phyloP scores from a whole-genome alignment of 37 sponge, comb jelly and placozoan genomes.

The Axinella damicornis region DNA sequence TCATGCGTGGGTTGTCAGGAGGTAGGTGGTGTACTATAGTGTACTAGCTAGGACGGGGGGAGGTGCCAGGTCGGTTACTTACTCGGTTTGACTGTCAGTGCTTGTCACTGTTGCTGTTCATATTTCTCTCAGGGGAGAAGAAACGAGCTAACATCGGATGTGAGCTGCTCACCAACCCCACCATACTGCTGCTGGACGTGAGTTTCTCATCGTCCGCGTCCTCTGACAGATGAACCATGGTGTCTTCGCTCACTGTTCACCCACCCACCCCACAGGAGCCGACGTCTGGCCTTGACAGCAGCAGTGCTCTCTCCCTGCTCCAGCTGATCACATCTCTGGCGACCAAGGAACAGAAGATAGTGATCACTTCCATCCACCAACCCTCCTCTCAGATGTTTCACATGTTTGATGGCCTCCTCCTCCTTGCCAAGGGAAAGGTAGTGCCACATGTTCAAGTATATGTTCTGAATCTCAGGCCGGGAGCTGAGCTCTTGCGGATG shows the following conservation, averaged over 20 bases:
- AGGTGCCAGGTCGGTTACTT: neutral
- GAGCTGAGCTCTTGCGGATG: no score
- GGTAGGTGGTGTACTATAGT: neutral
- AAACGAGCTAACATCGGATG: slow-evolving; percentile 90
- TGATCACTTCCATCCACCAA: slow-evolving; percentile 86
- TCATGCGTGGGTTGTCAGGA: slow-evolving; percentile 75
- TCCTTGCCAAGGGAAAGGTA: slow-evolving; percentile 79
- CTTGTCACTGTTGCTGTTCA: neutral
- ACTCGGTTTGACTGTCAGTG: neutral
- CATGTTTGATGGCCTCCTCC: slow-evolving; percentile 80
- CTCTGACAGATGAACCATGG: no score
- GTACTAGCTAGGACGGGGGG: no score
- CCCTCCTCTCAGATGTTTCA: slow-evolving; percentile 86
- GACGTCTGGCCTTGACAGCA: slow-evolving; percentile 91
- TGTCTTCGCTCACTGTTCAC: neutral
- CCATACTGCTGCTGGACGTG: slow-evolving; percentile 79
- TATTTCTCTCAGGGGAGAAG: slow-evolving; percentile 72
- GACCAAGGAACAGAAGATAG: slow-evolving; percentile 42
- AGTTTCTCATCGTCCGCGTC: slow-evolving; percentile 20
- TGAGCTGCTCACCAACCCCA: slow-evolving; percentile 84
- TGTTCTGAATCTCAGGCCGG: no score
- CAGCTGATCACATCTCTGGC: slow-evolving; percentile 59
- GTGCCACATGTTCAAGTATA: no score
- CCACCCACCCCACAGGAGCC: slow-evolving; percentile 84
- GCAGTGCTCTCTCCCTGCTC: slow-evolving; percentile 72